Base-by-base conservation (phyloP, 2,888 invertebrate species). In the Cybosia mesomella region DNA sequence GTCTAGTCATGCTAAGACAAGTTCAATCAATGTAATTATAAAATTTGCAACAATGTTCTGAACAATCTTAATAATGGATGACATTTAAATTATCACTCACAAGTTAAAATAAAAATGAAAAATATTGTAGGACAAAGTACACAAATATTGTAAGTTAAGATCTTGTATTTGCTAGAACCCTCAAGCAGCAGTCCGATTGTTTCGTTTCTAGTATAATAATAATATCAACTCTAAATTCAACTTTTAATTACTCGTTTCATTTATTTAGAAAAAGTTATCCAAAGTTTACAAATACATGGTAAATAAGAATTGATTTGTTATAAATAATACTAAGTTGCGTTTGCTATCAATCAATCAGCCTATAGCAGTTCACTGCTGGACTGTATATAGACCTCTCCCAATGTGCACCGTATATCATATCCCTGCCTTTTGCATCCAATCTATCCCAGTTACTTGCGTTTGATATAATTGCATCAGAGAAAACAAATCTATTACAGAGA, bases 281-380 rank as follows among this genome's bases (percentile, higher is more conserved):
- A n/a, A 18, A 49, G 49, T 49, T 49, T 49, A 49, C n/a, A 49
- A 49, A 49, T 49, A 49, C 49, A n/a, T n/a, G n/a, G n/a, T 49
- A n/a, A 49, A 9, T n/a, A 49, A 9, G n/a, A 49, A 49, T 43
- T 49, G 9, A 8, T 49, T 28, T 28, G 28, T 49, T n/a, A 18
- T 8, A 49, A 49, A 49, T 15, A 43, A 43, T 9, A n/a, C n/a
- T 49, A 13, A 43, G 15, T 43, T 18, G 7, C n/a, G n/a, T 49
- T 49, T 49, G n/a, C 8, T 49, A 49, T n/a, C n/a, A 49, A 49
- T 49, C n/a, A n/a, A 9, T 49, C 49, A 7, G n/a, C 49, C n/a
- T 49, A 9, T 49, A 0, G 8, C 49, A 49, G 1, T n/a, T n/a
- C 18, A 18, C 18, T 43, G 8, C 18, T 49, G 49, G 9, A n/a